Percentiles rank a stretch among this genome's conserved stretches.
phyloP scores from a whole-genome alignment of 1,140 invertebrate genomes.

The Drosophila arizonae region DNA sequence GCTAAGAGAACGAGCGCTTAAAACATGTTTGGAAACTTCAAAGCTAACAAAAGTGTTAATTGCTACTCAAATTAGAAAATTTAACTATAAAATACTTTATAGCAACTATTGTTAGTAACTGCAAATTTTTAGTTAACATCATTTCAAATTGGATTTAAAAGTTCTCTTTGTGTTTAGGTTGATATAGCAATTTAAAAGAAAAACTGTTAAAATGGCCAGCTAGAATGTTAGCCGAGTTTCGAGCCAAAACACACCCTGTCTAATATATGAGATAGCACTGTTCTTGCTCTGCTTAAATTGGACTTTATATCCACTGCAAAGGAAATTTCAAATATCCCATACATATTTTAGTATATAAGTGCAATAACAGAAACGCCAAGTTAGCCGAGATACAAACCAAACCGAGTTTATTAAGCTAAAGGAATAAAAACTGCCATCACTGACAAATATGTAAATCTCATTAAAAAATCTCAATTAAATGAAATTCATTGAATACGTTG shows the following conservation, averaged over 20 bases:
- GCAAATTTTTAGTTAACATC: slow-evolving; percentile 3
- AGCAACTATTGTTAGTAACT: background rate
- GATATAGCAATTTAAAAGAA: background rate
- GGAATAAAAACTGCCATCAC: no score
- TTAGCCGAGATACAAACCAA: no score
- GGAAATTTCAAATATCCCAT: background rate
- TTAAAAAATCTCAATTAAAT: no score
- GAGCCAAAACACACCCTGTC: background rate
- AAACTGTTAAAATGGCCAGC: background rate
- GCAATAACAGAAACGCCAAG: background rate
- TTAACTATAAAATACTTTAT: slow-evolving; percentile 3
- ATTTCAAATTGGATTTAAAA: background rate
- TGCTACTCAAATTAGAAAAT: slow-evolving; percentile 4
- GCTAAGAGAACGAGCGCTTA: slow-evolving; percentile 25
- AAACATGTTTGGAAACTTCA: slow-evolving; percentile 41
- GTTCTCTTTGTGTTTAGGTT: background rate
- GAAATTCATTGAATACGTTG: no score
- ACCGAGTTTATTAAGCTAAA: no score
- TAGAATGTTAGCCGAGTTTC: background rate
- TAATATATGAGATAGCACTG: slow-evolving; percentile 7
- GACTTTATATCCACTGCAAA: background rate
- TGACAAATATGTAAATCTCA: no score
- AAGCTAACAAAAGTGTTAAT: background rate
- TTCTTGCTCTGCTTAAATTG: background rate
- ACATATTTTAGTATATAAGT: no score